Conservation (phyloP, 2,888 invertebrate genomes). For the Seira sanloemensis region DNA sequence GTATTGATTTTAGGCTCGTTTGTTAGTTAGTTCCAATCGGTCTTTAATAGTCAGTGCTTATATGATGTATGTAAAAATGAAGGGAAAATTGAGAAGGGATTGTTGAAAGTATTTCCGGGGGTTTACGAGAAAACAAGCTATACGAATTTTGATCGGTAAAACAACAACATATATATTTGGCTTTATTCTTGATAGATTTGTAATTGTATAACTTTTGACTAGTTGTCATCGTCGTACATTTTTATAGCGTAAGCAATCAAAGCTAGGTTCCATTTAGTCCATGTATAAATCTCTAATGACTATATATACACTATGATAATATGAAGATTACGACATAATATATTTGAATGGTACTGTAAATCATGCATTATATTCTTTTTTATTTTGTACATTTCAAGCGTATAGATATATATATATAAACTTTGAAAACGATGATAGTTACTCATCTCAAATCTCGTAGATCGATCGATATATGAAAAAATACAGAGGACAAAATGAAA, state of each 20-base stretch:
- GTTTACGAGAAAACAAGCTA: slow-evolving; percentile 2
- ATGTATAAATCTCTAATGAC: no score
- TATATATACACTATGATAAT: background rate
- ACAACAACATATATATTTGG: no score
- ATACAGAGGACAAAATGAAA: slow-evolving; percentile 40
- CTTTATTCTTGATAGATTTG: slow-evolving; percentile 11
- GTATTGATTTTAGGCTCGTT: background rate
- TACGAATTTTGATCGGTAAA: slow-evolving; percentile 9
- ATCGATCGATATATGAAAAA: background rate
- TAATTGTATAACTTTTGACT: no score
- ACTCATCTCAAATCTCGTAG: slow-evolving; percentile 1
- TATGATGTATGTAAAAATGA: no score
- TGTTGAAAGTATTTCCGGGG: slow-evolving; percentile 45
- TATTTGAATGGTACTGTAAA: slow-evolving; percentile 24
- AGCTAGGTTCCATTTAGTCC: background rate
- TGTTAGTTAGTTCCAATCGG: no score
- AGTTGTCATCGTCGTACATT: no score
- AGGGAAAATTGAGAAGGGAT: no score
- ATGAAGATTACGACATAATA: background rate
- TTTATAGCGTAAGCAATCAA: background rate
- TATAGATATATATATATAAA: no score
- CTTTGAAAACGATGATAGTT: background rate
- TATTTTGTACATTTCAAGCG: slow-evolving; percentile 23
- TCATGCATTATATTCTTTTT: background rate
- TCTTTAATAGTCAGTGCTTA: background rate